phyloP scores from a whole-genome alignment of 2,797 vertebrate genomes.

The Bucorvus abyssinicus region DNA sequence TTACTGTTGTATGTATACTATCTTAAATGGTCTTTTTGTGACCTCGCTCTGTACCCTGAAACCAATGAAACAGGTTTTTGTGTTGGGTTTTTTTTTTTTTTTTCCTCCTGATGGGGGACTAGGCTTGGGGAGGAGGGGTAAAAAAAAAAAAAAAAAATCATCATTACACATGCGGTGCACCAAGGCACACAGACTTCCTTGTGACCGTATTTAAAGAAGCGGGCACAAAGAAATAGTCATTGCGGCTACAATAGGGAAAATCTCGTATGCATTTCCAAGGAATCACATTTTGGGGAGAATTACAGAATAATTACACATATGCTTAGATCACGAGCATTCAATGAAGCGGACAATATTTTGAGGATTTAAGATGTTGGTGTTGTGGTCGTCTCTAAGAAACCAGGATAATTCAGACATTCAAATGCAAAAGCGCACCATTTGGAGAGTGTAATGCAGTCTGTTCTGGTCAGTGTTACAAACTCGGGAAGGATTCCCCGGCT shows the following conservation, averaged over 20 bases:
- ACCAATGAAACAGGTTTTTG: conserved; percentile 62
- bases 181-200: conserved; percentile 79
- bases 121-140: conserved; percentile 44
- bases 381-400: conserved; percentile 86
- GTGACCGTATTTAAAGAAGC: conserved; percentile 80
- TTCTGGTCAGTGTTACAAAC: conserved; percentile 85
- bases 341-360: conserved; percentile 88
- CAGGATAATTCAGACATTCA: conserved; percentile 87
- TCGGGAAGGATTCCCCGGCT: conserved; percentile 82
- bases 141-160: not conserved
- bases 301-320: conserved; percentile 93
- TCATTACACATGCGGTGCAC: conserved; percentile 75
- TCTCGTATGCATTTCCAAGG: conserved; percentile 84
- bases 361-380: conserved; percentile 93
- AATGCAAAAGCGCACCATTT: conserved; percentile 87
- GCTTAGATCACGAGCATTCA: conserved; percentile 86
- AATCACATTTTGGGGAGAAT: conserved; percentile 88
- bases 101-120: conserved; percentile 19
- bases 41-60: conserved; percentile 66
- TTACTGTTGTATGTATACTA: conserved; percentile 70
- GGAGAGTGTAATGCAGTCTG: conserved; percentile 87
- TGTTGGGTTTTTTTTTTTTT: not conserved
- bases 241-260: conserved; percentile 81
- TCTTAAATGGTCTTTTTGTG: conserved; percentile 80
- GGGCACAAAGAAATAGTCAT: conserved; percentile 88